Conservation (phyloP, 1,140 invertebrate species). For the Sminthurides bifidus region DNA sequence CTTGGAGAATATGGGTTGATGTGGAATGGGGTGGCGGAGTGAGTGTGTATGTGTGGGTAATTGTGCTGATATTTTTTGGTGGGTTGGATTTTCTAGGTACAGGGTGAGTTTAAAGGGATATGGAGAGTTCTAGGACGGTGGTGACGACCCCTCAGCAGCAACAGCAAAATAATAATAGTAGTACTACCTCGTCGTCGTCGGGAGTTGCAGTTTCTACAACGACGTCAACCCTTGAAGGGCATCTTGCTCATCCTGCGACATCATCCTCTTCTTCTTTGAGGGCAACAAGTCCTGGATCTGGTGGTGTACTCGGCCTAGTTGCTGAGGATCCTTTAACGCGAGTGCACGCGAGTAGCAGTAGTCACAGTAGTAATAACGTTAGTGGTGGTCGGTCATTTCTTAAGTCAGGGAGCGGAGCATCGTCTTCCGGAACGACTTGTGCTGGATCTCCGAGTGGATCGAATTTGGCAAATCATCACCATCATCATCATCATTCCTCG, state of each 20-base stretch:
- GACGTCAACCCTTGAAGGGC: background rate
- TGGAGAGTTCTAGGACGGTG: constrained; percentile 5
- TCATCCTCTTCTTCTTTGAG: background rate
- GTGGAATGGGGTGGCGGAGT: background rate
- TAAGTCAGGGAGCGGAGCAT: background rate
- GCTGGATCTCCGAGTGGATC: too few species aligned
- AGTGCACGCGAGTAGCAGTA: background rate
- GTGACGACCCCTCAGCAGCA: constrained; percentile 1
- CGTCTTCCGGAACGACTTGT: too few species aligned
- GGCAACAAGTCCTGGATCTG: too few species aligned
- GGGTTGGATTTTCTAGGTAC: background rate
- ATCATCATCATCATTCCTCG: background rate
- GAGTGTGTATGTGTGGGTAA: background rate
- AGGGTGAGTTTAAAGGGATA: constrained; percentile 5
- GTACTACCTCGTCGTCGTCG: too few species aligned
- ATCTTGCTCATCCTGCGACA: too few species aligned
- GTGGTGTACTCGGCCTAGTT: too few species aligned
- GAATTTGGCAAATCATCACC: too few species aligned
- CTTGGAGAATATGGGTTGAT: too few species aligned
- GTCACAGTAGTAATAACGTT: background rate
- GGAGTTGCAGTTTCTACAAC: background rate
- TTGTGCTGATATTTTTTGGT: background rate
- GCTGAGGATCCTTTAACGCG: too few species aligned
- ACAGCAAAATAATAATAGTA: too few species aligned
- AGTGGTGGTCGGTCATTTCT: constrained; percentile 2